Evolutionary conservation across 2,888 invertebrate genomes (phyloP), one percentile per base, ranked within the genome.

Genomic region (Notocelia uddmanniana): DNA sequence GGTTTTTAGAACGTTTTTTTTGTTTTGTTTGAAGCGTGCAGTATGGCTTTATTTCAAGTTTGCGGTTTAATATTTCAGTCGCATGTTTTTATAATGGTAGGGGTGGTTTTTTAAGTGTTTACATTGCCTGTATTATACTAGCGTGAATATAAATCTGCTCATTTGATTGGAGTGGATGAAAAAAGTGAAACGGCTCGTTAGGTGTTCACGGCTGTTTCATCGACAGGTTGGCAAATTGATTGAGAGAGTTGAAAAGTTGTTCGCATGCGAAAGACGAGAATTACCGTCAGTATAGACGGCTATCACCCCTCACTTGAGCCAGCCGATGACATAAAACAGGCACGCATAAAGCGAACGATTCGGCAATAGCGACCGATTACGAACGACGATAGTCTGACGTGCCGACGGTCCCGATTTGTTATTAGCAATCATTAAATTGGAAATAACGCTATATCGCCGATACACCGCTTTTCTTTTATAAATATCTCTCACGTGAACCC

Each of bases 341-440:
- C 52, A 58, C 71, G 66, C 71, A 71, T 59, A 80, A 78, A 77
- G 76, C 79, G 64, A 83, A 81, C 80, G 80, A 83, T 85, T 83
- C 73, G 81, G 81, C 79, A 78, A 80, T 80, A 77, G 76, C 81
- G 81, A 82, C 83, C 80, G 80, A 87, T 87, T 87, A 87, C 84
- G 89, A 88, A 54, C 64, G 87, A 81, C 80, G 79, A 77, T 78
- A 80, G 83, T 79, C 72, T 90, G 90, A 92, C 92, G 90, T 91
- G 91, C 86, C 87, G 86, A 85, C 87, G 82, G 81, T 84, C 86
- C 84, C 89, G 90, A 88, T 89, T 89, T 87, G 85, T 84, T 91
- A 93, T 93, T 93, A 93, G 91, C 90, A 90, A 92, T 92, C 92
- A 93, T 93, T 93, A 93, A 93, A 93, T 93, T 92, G 93, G 92